phyloP scores from a whole-genome alignment of 2,797 vertebrate genomes.

The Pipistrellus nathusii region DNA sequence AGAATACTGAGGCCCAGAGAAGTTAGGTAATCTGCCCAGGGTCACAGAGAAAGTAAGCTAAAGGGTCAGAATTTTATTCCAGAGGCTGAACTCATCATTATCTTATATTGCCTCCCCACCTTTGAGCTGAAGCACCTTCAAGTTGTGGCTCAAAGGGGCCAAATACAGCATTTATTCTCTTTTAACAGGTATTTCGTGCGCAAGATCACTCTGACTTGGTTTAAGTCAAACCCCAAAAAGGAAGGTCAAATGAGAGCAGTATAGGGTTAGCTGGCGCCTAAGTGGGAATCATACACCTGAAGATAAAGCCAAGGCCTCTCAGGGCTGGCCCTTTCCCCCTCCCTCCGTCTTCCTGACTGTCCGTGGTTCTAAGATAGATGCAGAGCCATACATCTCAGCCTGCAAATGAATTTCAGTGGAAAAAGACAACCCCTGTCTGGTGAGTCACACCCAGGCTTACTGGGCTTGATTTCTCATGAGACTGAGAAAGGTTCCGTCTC shows the following conservation, averaged over 20 bases:
- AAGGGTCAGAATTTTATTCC: conserved; percentile 10
- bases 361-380: conserved; percentile 67
- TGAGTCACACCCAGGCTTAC: conserved; percentile 70
- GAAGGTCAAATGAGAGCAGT: conserved; percentile 65
- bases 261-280: conserved; percentile 64
- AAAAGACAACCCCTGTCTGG: conserved; percentile 69
- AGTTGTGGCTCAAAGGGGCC: conserved; percentile 22
- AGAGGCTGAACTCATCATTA: not conserved
- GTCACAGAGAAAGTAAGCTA: conserved; percentile 37
- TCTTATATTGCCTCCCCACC: not conserved
- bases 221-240: conserved; percentile 66
- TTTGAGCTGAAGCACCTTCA: conserved; percentile 57
- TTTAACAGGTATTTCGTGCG: conserved; percentile 70
- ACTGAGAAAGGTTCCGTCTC: conserved; percentile 52
- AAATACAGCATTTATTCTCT: conserved; percentile 52
- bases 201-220: conserved; percentile 50
- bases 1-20: conserved; percentile 55
- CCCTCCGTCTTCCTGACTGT: conserved; percentile 31
- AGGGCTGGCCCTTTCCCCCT: conserved; percentile 40
- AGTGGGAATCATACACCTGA: conserved; percentile 67
- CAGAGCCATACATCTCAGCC: conserved; percentile 69
- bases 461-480: conserved; percentile 73
- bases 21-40: conserved; percentile 4
- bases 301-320: conserved; percentile 71
- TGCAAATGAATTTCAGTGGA: conserved; percentile 74